These are phyloP conservation scores for Plestiodon gilberti DNA, from an alignment of 2,113 vertebrate species.

Conservation along the genomic window DNA sequence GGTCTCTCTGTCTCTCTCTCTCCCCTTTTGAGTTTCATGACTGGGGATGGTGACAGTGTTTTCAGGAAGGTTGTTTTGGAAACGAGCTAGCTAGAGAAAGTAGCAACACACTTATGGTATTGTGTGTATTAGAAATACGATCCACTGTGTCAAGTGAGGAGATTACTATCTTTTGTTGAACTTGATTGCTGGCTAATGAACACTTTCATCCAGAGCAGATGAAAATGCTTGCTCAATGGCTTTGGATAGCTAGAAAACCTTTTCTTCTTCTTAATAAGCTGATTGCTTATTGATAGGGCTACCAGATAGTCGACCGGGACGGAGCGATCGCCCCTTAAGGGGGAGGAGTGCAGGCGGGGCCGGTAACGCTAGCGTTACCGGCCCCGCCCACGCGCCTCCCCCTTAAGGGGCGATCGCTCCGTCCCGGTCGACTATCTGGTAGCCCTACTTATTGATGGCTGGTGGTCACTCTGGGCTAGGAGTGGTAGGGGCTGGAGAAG, in stretches of 20 bases:
- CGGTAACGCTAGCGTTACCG: too few relatives aligned
- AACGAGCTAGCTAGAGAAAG: constrained; percentile 33
- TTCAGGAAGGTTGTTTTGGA: constrained; percentile 14
- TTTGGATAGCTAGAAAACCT: not conserved
- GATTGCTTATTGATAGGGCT: too few relatives aligned
- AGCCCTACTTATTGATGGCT: too few relatives aligned
- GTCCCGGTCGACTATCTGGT: too few relatives aligned
- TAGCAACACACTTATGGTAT: not conserved
- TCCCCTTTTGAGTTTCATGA: constrained; percentile 38
- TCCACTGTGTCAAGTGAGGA: not conserved
- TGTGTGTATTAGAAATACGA: not conserved
- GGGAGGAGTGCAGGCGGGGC: too few relatives aligned
- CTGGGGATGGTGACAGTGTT: not conserved
- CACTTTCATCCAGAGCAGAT: not conserved
- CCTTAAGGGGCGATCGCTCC: too few relatives aligned
- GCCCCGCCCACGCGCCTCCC: too few relatives aligned
- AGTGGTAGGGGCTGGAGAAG: not conserved
- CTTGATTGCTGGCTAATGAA: not conserved
- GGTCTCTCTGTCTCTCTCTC: constrained; percentile 16
- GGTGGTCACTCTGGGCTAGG: too few relatives aligned
- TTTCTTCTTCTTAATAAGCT: not conserved
- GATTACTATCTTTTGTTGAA: not conserved
- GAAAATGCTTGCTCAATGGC: not conserved
- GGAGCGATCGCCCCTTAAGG: too few relatives aligned
- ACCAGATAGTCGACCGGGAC: too few relatives aligned